These are phyloP conservation scores for Epistrophe eligans DNA, from an alignment of 2,888 invertebrate genomes.

Conservation along the genomic window DNA sequence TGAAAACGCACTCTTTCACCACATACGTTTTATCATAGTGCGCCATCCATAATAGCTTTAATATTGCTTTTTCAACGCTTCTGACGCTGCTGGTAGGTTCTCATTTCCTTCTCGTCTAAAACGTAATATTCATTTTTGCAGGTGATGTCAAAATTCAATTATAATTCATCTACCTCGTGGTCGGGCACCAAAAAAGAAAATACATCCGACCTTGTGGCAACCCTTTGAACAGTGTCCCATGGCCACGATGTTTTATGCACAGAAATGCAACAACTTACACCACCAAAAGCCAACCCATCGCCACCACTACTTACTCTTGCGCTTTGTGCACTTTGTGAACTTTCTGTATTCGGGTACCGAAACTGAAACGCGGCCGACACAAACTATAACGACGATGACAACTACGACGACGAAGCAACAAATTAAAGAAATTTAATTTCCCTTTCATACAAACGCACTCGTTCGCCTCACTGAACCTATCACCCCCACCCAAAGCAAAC, in stretches of 20 bases:
- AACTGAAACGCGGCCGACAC: conserved; percentile 11
- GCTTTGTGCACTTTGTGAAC: not conserved
- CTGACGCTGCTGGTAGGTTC: not conserved
- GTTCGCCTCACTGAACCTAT: conserved; percentile 25
- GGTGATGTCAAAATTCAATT: conserved; percentile 49
- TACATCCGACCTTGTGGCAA: conserved; percentile 56
- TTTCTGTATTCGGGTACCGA: not conserved
- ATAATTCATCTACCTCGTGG: conserved; percentile 41
- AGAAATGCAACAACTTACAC: conserved; percentile 68
- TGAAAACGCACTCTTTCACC: conserved; percentile 6
- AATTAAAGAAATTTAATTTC: conserved; percentile 71
- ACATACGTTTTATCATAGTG: conserved; percentile 4
- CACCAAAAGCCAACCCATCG: conserved; percentile 26
- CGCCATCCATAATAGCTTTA: conserved; percentile 22
- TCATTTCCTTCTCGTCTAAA: not conserved
- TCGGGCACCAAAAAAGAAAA: not conserved
- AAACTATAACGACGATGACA: conserved; percentile 11
- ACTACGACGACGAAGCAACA: conserved; percentile 61
- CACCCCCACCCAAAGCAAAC: not conserved
- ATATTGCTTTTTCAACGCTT: conserved; percentile 17
- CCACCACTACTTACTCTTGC: not conserved
- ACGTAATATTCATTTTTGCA: not conserved
- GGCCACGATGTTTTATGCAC: conserved; percentile 4
- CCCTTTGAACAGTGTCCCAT: conserved; percentile 40
- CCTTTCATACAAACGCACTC: conserved; percentile 53